phyloP scores from a whole-genome alignment of 2,888 invertebrate species.

The Cepaea hortensis region DNA sequence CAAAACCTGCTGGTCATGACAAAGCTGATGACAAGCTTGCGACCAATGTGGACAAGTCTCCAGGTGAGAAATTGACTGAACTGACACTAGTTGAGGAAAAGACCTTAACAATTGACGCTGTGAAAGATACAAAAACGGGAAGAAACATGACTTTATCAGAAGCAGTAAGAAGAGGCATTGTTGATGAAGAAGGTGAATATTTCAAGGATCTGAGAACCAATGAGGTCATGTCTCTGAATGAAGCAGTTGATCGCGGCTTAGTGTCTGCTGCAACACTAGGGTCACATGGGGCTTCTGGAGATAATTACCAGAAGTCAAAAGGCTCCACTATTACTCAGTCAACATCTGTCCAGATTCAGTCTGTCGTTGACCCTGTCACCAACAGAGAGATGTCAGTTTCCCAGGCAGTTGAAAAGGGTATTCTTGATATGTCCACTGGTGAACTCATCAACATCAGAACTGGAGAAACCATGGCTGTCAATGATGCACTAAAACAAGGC shows the following conservation, averaged over 20 bases:
- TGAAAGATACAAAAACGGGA: slow-evolving; percentile 85
- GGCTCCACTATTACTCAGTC: slow-evolving; percentile 61
- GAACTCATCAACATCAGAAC: slow-evolving; percentile 77
- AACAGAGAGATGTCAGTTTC: slow-evolving; percentile 82
- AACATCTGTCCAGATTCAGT: slow-evolving; percentile 66
- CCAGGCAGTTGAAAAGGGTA: slow-evolving; percentile 81
- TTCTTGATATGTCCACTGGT: slow-evolving; percentile 81
- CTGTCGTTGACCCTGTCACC: slow-evolving; percentile 86
- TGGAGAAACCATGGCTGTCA: slow-evolving; percentile 86
- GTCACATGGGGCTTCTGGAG: slow-evolving; percentile 54
- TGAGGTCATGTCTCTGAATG: slow-evolving; percentile 62
- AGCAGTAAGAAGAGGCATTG: slow-evolving; percentile 82
- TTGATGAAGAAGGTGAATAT: slow-evolving; percentile 75
- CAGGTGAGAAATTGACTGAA: slow-evolving; percentile 63
- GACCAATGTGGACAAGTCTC: slow-evolving; percentile 64
- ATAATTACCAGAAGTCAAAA: slow-evolving; percentile 54
- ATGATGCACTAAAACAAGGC: slow-evolving; percentile 84
- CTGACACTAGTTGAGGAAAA: slow-evolving; percentile 68
- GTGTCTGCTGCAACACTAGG: slow-evolving; percentile 46
- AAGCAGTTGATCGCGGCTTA: slow-evolving; percentile 57
- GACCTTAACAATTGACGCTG: slow-evolving; percentile 66
- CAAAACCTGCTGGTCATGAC: too few relatives aligned
- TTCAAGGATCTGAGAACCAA: slow-evolving; percentile 61
- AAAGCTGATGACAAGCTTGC: slow-evolving; percentile 62
- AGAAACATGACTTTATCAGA: slow-evolving; percentile 84